Evolutionary conservation across 1,140 invertebrate species (phyloP).

Genomic region (Dendroctonus valens): DNA sequence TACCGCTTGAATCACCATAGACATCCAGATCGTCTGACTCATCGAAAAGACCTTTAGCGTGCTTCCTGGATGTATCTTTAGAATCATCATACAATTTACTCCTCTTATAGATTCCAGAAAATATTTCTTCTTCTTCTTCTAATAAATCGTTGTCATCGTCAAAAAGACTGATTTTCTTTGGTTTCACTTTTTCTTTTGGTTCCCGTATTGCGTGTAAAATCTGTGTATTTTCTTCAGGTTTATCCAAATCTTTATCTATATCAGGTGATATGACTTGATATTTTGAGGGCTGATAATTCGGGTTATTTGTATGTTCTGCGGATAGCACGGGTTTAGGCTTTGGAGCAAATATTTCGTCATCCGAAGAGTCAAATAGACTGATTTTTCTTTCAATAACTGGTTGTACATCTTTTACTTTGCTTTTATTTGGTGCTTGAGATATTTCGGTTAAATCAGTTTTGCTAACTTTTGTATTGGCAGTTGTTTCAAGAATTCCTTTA

Average conservation of each 20-base stretch:
- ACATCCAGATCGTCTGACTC: constrained; percentile 11
- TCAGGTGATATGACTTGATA: too few relatives aligned
- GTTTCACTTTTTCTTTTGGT: not conserved
- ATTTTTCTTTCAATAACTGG: constrained; percentile 6
- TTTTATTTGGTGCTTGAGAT: too few relatives aligned
- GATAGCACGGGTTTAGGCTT: not conserved
- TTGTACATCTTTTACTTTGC: not conserved
- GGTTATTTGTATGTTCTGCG: too few relatives aligned
- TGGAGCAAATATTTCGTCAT: constrained; percentile 8
- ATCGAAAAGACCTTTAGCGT: constrained; percentile 28
- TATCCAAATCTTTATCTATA: too few relatives aligned
- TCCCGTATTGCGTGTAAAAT: not conserved
- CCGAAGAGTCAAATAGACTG: constrained; percentile 30
- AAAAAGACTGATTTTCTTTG: constrained; percentile 46
- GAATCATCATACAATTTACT: constrained; percentile 9
- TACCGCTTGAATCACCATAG: not conserved
- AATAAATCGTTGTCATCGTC: constrained; percentile 39
- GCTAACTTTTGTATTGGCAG: too few relatives aligned
- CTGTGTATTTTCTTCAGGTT: too few relatives aligned
- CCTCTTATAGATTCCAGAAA: constrained; percentile 6
- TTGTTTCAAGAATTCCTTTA: too few relatives aligned
- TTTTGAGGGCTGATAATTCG: too few relatives aligned
- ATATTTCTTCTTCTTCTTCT: constrained; percentile 15
- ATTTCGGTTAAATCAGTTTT: too few relatives aligned
- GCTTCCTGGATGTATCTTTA: not conserved